Evolutionary conservation across 2,113 vertebrate species (phyloP).

Genomic region (Zosterops pallidus): DNA sequence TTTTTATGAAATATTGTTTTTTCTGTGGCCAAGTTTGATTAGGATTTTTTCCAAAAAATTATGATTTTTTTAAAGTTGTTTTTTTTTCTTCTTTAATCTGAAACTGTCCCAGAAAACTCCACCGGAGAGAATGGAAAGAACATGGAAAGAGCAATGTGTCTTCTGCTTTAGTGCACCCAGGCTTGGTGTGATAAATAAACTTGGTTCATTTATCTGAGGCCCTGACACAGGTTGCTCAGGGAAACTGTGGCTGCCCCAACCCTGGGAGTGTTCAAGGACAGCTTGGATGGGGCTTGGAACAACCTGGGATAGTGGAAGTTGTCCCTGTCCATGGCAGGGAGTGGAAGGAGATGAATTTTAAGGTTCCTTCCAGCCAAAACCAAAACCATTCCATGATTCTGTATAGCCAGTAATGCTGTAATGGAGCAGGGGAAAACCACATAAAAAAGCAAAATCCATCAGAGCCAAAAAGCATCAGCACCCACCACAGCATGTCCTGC

Average conservation of each 20-base stretch:
- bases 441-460: background rate
- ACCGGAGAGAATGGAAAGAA: background rate
- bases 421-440: background rate
- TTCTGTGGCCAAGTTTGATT: slow-evolving; percentile 11
- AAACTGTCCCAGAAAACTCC: background rate
- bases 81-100: background rate
- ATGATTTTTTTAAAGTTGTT: background rate
- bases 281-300: rapidly evolving
- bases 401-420: background rate
- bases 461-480: background rate
- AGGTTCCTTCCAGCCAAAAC: background rate
- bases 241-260: background rate
- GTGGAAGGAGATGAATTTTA: background rate
- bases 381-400: background rate
- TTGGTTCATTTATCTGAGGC: background rate
- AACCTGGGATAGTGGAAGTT: background rate
- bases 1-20: slow-evolving; percentile 36
- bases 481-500: background rate
- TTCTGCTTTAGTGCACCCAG: background rate
- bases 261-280: background rate
- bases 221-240: background rate
- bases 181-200: background rate
- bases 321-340: background rate
- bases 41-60: slow-evolving; percentile 8
- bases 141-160: background rate